Evolutionary conservation across 1,140 invertebrate genomes (phyloP), one percentile per base, ranked within the genome.

Genomic region (Caligus rogercresseyi): DNA sequence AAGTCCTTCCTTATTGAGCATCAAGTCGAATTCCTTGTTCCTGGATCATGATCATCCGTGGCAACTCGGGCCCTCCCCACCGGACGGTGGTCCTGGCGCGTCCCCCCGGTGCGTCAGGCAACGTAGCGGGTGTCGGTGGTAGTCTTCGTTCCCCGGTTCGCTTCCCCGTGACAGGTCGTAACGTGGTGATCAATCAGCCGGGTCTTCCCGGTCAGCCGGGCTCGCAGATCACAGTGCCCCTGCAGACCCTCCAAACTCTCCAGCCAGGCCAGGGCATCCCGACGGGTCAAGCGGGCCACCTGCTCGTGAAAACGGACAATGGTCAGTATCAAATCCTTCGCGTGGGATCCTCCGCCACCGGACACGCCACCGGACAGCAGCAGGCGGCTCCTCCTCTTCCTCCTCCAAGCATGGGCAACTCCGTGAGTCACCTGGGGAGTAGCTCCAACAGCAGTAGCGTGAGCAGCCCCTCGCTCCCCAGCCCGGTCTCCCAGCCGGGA

Each of bases 221-320:
- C 13, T 21, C 61, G 20, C 19, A 14, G 4, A 63, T 63, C 3
- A 63, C 61, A 18, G 61, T 63, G 51, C 61, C 61, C 65, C 65
- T 72, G 78, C 77, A 80, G 75, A 69, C 79, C 83, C 71, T 71
- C 68, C 85, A 89, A 76, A 87, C 86, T 66, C 78, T 90, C 71
- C 83, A 89, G 80, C 81, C 83, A 72, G 78, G 87, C 66, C 87
- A 85, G 76, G 83, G 80, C 72, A 80, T 86, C 68, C 85, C 81
- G 76, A 82, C 81, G 70, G 87, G 83, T 72, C 84, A 83, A 75
- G 87, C 81, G 72, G 84, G 85, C 69, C 85, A 87, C 75, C 78
- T 93, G 69, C 78, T 93, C 67, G 76, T 95, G 70, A 92, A 93
- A 78, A 93, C 89, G 71, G 90, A 95, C 77, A 91, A 87, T 79